Percentiles rank a stretch among this genome's conserved stretches.
Evolutionary conservation across 1,140 invertebrate species (phyloP).

Genomic region (Maniola jurtina): DNA sequence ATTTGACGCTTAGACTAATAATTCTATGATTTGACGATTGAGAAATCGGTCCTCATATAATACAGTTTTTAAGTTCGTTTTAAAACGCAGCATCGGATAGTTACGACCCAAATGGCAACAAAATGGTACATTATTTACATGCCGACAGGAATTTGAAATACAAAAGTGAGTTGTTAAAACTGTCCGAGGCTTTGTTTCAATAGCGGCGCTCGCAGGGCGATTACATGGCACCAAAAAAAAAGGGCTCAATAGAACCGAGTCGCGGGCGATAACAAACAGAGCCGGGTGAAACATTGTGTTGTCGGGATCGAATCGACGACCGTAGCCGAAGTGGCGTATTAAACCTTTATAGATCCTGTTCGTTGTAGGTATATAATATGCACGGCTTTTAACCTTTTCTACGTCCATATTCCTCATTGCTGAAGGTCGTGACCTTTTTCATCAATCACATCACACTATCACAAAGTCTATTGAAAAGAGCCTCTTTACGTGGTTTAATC

Average conservation of each 20-base stretch:
- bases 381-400: no score
- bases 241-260: constrained; percentile 23
- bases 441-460: no score
- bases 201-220: constrained; percentile 43
- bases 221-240: constrained; percentile 53
- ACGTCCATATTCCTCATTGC: no score
- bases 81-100: constrained; percentile 3
- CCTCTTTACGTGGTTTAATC: no score
- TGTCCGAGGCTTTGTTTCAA: constrained; percentile 45
- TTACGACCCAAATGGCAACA: constrained; percentile 29
- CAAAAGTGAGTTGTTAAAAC: constrained; percentile 52
- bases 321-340: not conserved
- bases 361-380: no score
- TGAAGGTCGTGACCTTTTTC: no score
- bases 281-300: constrained; percentile 12
- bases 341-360: no score
- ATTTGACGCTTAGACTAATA: no score
- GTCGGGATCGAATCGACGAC: constrained; percentile 5
- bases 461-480: no score
- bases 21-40: no score
- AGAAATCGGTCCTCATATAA: not conserved
- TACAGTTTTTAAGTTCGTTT: not conserved
- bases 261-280: constrained; percentile 59
- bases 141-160: constrained; percentile 36
- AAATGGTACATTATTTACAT: constrained; percentile 36